Evolutionary conservation across 2,888 invertebrate genomes (phyloP), one percentile per base, ranked within the genome.

Genomic region (Patella depressa): DNA sequence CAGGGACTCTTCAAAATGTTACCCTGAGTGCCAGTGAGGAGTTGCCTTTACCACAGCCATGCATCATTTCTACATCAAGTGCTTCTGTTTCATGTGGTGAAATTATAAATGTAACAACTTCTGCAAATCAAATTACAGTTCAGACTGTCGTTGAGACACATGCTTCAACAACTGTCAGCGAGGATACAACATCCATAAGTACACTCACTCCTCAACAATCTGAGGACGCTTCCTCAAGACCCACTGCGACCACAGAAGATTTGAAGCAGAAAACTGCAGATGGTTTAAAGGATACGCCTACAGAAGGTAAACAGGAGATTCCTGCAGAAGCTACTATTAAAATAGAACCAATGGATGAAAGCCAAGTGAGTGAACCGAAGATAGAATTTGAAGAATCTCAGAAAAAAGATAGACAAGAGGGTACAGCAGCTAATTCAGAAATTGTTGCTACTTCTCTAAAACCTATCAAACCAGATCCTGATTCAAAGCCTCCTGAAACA

Each of bases 311-410:
- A 78, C 77, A 80, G 71, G 81, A 81, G 24, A 55, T 29, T 24
- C 55, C 55, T 19, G 54, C 34, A 29, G 65, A 75, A 15, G 24
- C n/a, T 53, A 59, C 53, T 45, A 2, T 29, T 53, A 75, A 53
- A 45, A 53, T 12, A 45, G 72, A n/a, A 72, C 15, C 15, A 0
- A 24, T 34, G 69, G 15, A 57, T 15, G 29, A 71, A 53, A 14
- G 78, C 79, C 29, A 76, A 76, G 54, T 77, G 74, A 15, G 69
- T 80, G 45, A 74, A 73, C 72, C 75, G 74, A 53, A 81, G 82
- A 75, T 69, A 78, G 72, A 82, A 82, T 82, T 83, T 80, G 11
- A 79, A 81, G 14, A 82, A 84, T 70, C 84, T 82, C 82, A 82
- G 83, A 45, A 45, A 0, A 83, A 83, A 15, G 78, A 78, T 75